These are phyloP conservation scores for Ips typographus DNA, from an alignment of 1,140 invertebrate genomes.

Conservation along the genomic window DNA sequence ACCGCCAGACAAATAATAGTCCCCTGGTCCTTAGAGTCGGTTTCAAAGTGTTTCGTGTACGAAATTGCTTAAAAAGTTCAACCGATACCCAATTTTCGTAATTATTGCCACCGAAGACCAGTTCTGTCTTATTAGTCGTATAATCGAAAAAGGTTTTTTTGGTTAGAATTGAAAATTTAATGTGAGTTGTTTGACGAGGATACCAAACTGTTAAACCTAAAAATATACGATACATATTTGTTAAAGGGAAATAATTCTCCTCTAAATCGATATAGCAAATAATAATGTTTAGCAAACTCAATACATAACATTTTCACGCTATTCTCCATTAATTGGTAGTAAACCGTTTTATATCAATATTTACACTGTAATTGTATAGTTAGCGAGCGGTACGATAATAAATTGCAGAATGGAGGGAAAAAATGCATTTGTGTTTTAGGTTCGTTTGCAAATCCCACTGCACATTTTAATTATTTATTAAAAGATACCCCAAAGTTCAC, in stretches of 20 bases:
- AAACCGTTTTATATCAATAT: conserved; percentile 17
- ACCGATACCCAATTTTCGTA: conserved; percentile 27
- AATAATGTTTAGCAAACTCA: conserved; percentile 9
- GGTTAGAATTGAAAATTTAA: conserved; percentile 7
- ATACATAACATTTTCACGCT: conserved; percentile 18
- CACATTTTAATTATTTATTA: conserved; percentile 24
- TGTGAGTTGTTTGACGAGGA: too few species aligned
- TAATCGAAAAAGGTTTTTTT: conserved; percentile 3
- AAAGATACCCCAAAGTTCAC: conserved; percentile 21
- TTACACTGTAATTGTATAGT: conserved; percentile 27
- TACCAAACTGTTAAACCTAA: too few species aligned
- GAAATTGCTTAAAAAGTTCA: conserved; percentile 33
- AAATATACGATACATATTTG: not conserved
- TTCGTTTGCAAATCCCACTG: conserved; percentile 21
- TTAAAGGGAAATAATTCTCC: not conserved
- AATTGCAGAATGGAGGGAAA: conserved; percentile 11
- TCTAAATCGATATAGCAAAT: conserved; percentile 1
- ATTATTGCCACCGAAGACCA: conserved; percentile 23
- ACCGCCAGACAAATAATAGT: conserved; percentile 28
- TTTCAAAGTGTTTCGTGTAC: conserved; percentile 29
- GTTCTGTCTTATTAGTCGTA: conserved; percentile 6
- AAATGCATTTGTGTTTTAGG: conserved; percentile 14
- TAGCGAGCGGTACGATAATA: conserved; percentile 15
- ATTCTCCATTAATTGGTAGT: conserved; percentile 13
- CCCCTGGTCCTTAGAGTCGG: conserved; percentile 18